Evolutionary conservation across 2,113 vertebrate genomes (phyloP).

Genomic region (Odontophorus gujanensis): DNA sequence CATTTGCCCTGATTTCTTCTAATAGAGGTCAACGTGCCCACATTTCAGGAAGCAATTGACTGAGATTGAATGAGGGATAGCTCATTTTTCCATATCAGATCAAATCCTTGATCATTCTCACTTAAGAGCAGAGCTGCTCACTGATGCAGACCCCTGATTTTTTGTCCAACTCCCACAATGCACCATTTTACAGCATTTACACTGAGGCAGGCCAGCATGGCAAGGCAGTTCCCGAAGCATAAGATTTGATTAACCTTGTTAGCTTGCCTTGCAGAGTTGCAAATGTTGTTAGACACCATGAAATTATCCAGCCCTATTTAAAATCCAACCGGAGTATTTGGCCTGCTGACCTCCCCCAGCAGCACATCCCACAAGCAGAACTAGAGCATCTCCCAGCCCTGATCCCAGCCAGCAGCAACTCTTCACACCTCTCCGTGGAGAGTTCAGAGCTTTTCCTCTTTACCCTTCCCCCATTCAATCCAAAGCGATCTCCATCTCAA

Average conservation of each 20-base stretch:
- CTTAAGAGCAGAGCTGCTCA: background rate
- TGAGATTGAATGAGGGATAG: background rate
- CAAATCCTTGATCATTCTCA: background rate
- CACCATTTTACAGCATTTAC: slow-evolving; percentile 39
- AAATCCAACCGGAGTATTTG: slow-evolving; percentile 30
- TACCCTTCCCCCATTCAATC: background rate
- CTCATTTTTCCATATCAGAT: background rate
- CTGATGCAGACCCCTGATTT: slow-evolving; percentile 4
- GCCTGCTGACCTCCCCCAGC: slow-evolving; percentile 37
- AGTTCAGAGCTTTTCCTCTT: background rate
- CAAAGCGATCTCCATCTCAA: background rate
- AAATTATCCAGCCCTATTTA: slow-evolving; percentile 51
- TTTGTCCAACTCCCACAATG: slow-evolving; percentile 36
- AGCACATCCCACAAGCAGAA: background rate
- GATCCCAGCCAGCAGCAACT: background rate
- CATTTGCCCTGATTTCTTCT: background rate
- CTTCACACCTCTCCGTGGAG: background rate
- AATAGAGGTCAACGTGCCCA: background rate
- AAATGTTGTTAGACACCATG: slow-evolving; percentile 33
- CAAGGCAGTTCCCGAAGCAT: slow-evolving; percentile 59
- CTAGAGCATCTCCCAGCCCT: background rate
- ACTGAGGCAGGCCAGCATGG: slow-evolving; percentile 8
- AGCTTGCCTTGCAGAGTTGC: slow-evolving; percentile 62
- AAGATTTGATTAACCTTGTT: slow-evolving; percentile 72
- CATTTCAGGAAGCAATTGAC: background rate